Conservation (phyloP, 2,797 vertebrate genomes). For the Alca torda region DNA sequence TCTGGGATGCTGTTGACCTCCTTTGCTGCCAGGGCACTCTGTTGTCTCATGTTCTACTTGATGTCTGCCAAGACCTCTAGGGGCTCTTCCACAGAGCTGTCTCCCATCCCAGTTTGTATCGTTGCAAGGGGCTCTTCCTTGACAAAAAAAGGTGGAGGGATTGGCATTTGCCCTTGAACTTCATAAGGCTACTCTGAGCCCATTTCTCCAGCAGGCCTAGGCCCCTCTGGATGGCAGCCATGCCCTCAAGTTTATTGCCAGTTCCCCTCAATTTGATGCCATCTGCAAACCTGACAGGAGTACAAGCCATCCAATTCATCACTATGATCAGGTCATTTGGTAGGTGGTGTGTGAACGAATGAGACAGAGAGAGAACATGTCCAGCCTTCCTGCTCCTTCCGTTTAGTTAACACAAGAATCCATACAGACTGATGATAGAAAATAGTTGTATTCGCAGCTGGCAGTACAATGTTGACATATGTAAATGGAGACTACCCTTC, state of each 20-base stretch:
- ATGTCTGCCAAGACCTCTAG: not conserved
- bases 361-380: not conserved
- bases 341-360: not conserved
- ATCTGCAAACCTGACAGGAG: not conserved
- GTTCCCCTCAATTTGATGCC: not conserved
- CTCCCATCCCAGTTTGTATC: not conserved
- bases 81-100: not conserved
- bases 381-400: not conserved
- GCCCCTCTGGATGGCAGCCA: not conserved
- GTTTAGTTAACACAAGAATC: not conserved
- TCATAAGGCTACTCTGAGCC: not conserved
- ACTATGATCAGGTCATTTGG: not conserved
- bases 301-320: not conserved
- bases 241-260: not conserved
- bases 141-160: not conserved
- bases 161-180: not conserved
- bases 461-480: not conserved
- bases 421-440: not conserved
- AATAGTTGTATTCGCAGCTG: not conserved
- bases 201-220: not conserved
- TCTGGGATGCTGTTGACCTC: rapidly evolving
- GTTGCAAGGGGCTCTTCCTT: not conserved
- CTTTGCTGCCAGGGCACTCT: not conserved
- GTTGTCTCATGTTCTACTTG: not conserved
- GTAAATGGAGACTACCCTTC: not conserved